These are phyloP conservation scores for Halictus quadricinctus DNA, from an alignment of 2,888 invertebrate species.

Conservation along the genomic window DNA sequence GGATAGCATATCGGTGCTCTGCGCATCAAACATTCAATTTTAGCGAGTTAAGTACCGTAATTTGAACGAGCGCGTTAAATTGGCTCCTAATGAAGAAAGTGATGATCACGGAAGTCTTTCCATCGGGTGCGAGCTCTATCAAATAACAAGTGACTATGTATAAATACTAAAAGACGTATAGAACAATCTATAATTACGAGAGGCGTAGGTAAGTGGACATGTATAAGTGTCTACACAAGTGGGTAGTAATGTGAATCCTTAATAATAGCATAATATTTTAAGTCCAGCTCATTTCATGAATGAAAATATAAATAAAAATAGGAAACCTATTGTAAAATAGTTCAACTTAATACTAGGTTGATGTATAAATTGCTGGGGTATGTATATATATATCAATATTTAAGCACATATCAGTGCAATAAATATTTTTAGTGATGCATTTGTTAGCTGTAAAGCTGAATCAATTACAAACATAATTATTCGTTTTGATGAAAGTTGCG, in stretches of 20 bases:
- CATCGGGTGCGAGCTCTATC: not conserved
- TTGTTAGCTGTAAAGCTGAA: no score
- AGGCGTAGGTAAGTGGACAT: not conserved
- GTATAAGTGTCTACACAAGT: not conserved
- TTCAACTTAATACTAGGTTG: not conserved
- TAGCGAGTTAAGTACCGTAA: not conserved
- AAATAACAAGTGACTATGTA: not conserved
- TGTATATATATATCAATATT: no score
- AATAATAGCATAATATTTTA: not conserved
- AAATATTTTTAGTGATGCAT: no score
- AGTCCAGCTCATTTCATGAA: not conserved
- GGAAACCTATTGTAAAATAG: not conserved
- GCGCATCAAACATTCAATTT: not conserved
- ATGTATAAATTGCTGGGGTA: not conserved
- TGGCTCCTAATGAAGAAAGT: not conserved
- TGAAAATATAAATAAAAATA: not conserved
- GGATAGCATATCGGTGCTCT: not conserved
- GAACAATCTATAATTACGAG: not conserved
- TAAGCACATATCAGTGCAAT: no score
- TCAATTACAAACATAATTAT: no score
- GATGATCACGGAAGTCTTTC: not conserved
- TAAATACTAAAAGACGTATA: not conserved
- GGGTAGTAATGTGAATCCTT: not conserved
- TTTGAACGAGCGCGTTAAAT: not conserved
- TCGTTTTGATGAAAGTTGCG: no score